Evolutionary conservation across 2,113 vertebrate species (phyloP), one percentile per base, ranked within the genome.

Genomic region (Gasterosteus aculeatus): DNA sequence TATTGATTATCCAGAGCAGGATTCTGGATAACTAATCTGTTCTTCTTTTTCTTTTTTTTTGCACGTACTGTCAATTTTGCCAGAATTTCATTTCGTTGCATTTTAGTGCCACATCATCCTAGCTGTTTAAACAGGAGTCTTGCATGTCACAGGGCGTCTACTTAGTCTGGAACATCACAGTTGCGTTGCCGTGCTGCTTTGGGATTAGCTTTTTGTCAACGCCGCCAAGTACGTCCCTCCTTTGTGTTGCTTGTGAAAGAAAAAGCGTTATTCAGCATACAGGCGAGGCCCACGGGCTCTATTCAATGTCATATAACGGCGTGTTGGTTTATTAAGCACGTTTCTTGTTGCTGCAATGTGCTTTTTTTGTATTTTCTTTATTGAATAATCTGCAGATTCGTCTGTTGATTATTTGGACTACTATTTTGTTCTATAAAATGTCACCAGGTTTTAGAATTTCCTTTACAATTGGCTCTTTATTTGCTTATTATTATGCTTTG

Each of bases 171-270:
- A 65, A 42, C 58, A 2, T 72, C 54, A 72, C 7, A 54, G 69
- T 31, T 42, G 44, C 72, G 73, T 44, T 53, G 41, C 58, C 56
- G 22, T 53, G 49, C 70, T 33, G 69, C 56, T 33, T 44, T 26
- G 47, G 71, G 59, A 64, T 82, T 74, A 80, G 47, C 44, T 64
- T 60, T 26, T 81, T 85, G 77, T 77, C 42, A 62, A 49, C 44
- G 3, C 38, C 12, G 31, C 44, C 14, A 53, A 26, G 38, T 51
- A 11, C 10, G 51, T 11, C 10, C 11, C 46, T 59, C 78, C 71
- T 61, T 90, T 91, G 88, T 93, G 64, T 53, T 31, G 57, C 0
- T 0, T 54, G 38, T 88, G 68, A 91, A 90, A 92, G 85, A 66
- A 89, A 54, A 22, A 54, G 29, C 35, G 5, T 56, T 54, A 67